Conservation (phyloP, 2,888 invertebrate genomes). For the Ditylenchus weischeri region DNA sequence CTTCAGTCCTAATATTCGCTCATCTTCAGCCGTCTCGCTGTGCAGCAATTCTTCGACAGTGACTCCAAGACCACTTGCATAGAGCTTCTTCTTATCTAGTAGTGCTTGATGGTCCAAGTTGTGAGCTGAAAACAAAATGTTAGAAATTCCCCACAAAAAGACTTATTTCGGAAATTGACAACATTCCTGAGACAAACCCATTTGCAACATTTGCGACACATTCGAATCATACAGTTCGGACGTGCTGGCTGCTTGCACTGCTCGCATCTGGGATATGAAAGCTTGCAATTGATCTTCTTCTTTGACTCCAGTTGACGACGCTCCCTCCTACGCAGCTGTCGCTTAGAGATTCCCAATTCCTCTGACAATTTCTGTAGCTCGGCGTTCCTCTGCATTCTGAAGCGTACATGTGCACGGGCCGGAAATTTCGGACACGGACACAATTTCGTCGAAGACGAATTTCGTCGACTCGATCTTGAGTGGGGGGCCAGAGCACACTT, state of each 20-base stretch:
- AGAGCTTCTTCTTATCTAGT: neutral
- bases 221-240: slow-evolving; percentile 38
- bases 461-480: too few relatives aligned
- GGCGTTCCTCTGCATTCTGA: slow-evolving; percentile 19
- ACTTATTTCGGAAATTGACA: slow-evolving; percentile 34
- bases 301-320: slow-evolving; percentile 24
- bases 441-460: too few relatives aligned
- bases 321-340: slow-evolving; percentile 40
- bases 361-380: slow-evolving; percentile 31
- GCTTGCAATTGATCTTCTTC: slow-evolving; percentile 28
- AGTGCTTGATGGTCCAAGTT: slow-evolving; percentile 10
- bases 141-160: neutral
- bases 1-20: neutral
- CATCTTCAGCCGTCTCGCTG: slow-evolving; percentile 2
- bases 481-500: too few relatives aligned
- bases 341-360: slow-evolving; percentile 37
- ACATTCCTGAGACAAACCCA: slow-evolving; percentile 41
- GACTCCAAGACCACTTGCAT: slow-evolving; percentile 17
- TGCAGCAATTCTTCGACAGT: slow-evolving; percentile 10
- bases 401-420: too few relatives aligned
- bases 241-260: slow-evolving; percentile 51
- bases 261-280: slow-evolving; percentile 30
- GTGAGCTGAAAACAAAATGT: slow-evolving; percentile 10
- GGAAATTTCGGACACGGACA: too few relatives aligned
- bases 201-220: slow-evolving; percentile 53